Percentiles rank a stretch among this genome's conserved stretches.
These are phyloP conservation scores for Clarias pachynema DNA, from an alignment of 2,797 vertebrate genomes.

Conservation along the genomic window DNA sequence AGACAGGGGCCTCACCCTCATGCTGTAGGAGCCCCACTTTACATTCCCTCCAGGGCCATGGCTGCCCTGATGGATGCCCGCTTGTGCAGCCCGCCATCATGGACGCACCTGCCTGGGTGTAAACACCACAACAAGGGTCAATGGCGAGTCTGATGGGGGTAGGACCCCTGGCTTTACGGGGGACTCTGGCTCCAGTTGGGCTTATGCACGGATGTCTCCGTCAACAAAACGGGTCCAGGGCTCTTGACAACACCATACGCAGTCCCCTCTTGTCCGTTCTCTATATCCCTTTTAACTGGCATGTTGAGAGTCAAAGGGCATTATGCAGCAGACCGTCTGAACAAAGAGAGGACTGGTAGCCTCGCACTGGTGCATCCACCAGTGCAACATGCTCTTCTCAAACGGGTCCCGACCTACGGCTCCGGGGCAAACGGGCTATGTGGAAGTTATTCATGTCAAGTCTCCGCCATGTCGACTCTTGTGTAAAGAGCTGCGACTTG, in stretches of 20 bases:
- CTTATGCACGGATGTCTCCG: slow-evolving; percentile 46
- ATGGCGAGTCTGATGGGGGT: slow-evolving; percentile 55
- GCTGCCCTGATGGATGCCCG: slow-evolving; percentile 56
- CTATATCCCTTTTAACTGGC: slow-evolving; percentile 56
- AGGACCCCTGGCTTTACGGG: slow-evolving; percentile 55
- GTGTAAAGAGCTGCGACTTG: slow-evolving; percentile 54
- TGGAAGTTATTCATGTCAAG: slow-evolving; percentile 58
- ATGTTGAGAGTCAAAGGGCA: slow-evolving; percentile 60
- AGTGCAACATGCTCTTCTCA: slow-evolving; percentile 50
- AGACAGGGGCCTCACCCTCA: slow-evolving; percentile 63
- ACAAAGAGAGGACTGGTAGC: slow-evolving; percentile 48
- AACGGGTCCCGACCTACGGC: slow-evolving; percentile 56
- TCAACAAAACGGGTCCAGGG: slow-evolving; percentile 43
- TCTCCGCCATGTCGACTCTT: slow-evolving; percentile 51
- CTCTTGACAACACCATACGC: slow-evolving; percentile 45
- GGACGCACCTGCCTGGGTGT: slow-evolving; percentile 57
- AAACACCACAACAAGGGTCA: slow-evolving; percentile 57
- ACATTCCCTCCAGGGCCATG: slow-evolving; percentile 56
- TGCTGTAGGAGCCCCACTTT: slow-evolving; percentile 58
- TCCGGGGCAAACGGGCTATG: slow-evolving; percentile 49
- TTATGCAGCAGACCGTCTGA: slow-evolving; percentile 41
- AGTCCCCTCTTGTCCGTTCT: slow-evolving; percentile 44
- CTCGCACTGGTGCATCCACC: slow-evolving; percentile 45
- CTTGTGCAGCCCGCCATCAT: slow-evolving; percentile 48
- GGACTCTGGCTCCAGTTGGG: slow-evolving; percentile 42